Percentiles rank a stretch among this genome's conserved stretches.
Evolutionary conservation across 2,797 vertebrate genomes (phyloP).

Genomic region (Silurus aristotelis): DNA sequence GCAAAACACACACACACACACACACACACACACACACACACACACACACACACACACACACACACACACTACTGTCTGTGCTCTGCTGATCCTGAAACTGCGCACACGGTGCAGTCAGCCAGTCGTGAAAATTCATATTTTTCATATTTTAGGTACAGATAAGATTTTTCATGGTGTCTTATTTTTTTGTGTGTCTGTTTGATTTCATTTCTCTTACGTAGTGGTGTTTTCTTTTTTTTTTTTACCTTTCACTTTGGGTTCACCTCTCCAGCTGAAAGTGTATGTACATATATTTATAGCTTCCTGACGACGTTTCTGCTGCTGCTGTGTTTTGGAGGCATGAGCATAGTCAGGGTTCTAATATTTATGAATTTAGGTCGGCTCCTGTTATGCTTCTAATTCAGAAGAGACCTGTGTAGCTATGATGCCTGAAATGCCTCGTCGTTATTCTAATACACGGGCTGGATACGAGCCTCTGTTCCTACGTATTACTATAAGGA

Average conservation of each 20-base stretch:
- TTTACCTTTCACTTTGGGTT: slow-evolving; percentile 39
- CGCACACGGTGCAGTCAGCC: background rate
- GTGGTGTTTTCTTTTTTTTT: background rate
- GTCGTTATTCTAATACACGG: slow-evolving; percentile 20
- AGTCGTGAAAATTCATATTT: slow-evolving; percentile 6
- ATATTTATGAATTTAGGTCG: slow-evolving; percentile 40
- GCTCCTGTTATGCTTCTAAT: slow-evolving; percentile 29
- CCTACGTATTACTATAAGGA: slow-evolving; percentile 40
- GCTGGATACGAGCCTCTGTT: background rate
- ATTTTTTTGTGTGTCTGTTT: background rate
- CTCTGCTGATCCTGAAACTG: slow-evolving; percentile 26
- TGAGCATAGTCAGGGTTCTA: slow-evolving; percentile 41
- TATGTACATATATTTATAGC: slow-evolving; percentile 57
- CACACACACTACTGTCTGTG: slow-evolving; percentile 25
- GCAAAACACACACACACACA: slow-evolving; percentile 2
- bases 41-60: slow-evolving; percentile 10
- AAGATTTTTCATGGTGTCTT: background rate
- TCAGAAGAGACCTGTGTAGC: slow-evolving; percentile 38
- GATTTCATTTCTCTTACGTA: slow-evolving; percentile 23
- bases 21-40: slow-evolving; percentile 16
- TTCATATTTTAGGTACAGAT: slow-evolving; percentile 34
- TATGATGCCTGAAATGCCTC: slow-evolving; percentile 39
- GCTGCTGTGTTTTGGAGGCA: slow-evolving; percentile 48
- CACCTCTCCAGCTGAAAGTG: slow-evolving; percentile 46
- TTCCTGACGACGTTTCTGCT: slow-evolving; percentile 54